A percentile compares a stretch with the other conserved stretches of the same genome.
Conservation (phyloP, 2,888 invertebrate genomes). For the Drosophila neutralis region DNA sequence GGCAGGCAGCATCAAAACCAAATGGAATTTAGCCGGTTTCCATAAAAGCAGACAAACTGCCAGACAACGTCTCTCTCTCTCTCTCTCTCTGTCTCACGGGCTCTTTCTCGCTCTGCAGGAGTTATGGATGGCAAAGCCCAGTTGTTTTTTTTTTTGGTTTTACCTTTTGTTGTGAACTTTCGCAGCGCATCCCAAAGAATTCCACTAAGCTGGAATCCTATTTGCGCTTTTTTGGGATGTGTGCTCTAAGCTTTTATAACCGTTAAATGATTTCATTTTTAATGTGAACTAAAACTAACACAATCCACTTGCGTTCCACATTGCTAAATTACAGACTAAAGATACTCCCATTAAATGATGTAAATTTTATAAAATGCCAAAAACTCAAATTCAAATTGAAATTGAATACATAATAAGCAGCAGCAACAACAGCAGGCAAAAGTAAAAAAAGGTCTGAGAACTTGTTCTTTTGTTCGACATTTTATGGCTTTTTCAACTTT, state of each 20-base stretch:
- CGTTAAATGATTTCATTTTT: constrained; percentile 1
- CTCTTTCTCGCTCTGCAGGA: constrained; percentile 41
- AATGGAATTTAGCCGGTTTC: constrained; percentile 80
- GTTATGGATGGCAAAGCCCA: constrained; percentile 39
- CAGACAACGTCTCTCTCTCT: constrained; percentile 46
- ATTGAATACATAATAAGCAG: constrained; percentile 44
- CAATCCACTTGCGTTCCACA: constrained; percentile 45
- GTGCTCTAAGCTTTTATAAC: neutral
- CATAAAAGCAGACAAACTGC: constrained; percentile 76
- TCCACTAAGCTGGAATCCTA: constrained; percentile 13
- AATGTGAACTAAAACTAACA: neutral
- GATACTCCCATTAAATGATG: constrained; percentile 62
- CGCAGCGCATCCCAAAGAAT: constrained; percentile 40
- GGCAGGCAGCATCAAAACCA: constrained; percentile 70
- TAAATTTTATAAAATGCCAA: constrained; percentile 56
- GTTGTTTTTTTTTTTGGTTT: constrained; percentile 40
- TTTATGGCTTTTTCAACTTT: constrained; percentile 40
- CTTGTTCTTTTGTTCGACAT: constrained; percentile 67
- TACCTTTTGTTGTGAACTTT: constrained; percentile 47
- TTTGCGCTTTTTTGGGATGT: neutral
- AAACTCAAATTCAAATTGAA: constrained; percentile 53
- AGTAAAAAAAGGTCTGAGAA: constrained; percentile 53
- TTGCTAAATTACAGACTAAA: constrained; percentile 20
- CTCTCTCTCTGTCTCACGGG: constrained; percentile 18
- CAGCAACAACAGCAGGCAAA: constrained; percentile 32